These are phyloP conservation scores for Xestia c-nigrum DNA, from an alignment of 2,888 invertebrate genomes.

Conservation along the genomic window DNA sequence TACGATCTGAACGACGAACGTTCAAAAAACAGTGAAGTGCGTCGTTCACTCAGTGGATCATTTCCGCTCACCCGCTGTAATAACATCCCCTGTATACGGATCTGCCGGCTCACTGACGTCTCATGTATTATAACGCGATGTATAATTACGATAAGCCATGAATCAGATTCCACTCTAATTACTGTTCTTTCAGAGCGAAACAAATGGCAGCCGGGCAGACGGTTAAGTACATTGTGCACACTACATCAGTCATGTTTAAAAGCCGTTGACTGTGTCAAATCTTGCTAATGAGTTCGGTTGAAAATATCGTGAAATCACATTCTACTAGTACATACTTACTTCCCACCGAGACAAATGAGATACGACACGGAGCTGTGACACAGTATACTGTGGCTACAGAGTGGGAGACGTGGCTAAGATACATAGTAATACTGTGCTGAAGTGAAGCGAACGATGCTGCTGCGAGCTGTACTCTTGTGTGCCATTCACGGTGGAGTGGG, in stretches of 20 bases:
- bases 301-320: conserved; percentile 3
- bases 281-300: background rate
- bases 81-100: background rate
- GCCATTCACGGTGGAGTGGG: no score
- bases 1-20: conserved; percentile 7
- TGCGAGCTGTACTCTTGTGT: background rate
- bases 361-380: background rate
- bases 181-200: conserved; percentile 1
- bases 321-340: background rate
- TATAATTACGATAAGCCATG: background rate
- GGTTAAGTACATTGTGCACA: background rate
- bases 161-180: background rate
- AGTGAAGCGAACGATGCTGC: no score
- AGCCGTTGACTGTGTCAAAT: background rate
- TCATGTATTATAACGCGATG: background rate
- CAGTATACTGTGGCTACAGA: background rate
- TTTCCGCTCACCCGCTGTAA: conserved; percentile 14
- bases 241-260: background rate
- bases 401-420: background rate
- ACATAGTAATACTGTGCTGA: background rate
- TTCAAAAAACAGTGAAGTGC: conserved; percentile 25
- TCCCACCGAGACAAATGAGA: conserved; percentile 1
- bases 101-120: background rate
- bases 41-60: conserved; percentile 21
- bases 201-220: background rate